Conservation (phyloP, 2,113 vertebrate genomes). For the Mohoua ochrocephala region DNA sequence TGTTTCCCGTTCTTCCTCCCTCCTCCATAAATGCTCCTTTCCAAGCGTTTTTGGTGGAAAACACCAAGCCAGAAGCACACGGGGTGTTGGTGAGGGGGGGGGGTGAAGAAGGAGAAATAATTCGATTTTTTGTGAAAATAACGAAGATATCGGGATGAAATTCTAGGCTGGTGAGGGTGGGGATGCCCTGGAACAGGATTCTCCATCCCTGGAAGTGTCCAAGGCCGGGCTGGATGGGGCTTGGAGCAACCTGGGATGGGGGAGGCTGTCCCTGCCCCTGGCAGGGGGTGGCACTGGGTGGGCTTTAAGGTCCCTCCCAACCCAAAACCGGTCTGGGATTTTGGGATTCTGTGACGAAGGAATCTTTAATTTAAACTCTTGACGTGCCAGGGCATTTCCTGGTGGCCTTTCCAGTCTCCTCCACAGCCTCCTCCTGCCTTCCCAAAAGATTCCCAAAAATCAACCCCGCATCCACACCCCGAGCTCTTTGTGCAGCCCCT, state of each 20-base stretch:
- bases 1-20: neutral
- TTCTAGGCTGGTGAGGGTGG: neutral
- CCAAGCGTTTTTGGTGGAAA: neutral
- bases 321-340: neutral
- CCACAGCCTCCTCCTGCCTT: neutral
- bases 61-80: accelerated
- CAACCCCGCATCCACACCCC: accelerated
- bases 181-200: neutral
- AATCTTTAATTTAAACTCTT: neutral
- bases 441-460: neutral
- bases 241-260: accelerated
- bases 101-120: neutral
- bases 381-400: neutral
- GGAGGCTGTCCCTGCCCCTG: neutral
- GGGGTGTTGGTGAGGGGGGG: accelerated
- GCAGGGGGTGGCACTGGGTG: neutral
- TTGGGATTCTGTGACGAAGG: neutral
- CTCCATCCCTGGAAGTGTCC: neutral
- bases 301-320: neutral
- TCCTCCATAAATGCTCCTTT: neutral
- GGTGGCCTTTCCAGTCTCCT: neutral
- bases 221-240: accelerated
- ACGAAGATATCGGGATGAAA: neutral
- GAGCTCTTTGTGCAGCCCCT: neutral
- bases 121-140: neutral